These are phyloP conservation scores for Pantherophis guttatus DNA, from an alignment of 2,113 vertebrate species.

Conservation along the genomic window DNA sequence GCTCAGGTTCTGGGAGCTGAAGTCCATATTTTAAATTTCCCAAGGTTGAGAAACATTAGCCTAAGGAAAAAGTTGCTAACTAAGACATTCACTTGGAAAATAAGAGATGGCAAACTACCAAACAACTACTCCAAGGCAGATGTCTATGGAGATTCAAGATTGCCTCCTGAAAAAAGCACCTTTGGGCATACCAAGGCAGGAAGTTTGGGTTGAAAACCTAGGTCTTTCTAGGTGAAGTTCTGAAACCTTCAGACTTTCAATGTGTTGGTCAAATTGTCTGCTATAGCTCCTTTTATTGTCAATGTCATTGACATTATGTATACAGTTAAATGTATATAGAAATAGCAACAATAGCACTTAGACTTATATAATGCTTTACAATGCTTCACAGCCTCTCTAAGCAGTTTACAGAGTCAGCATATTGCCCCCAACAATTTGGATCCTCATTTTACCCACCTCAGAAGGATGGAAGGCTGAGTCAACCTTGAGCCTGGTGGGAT, in stretches of 20 bases:
- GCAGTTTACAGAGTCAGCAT: too few relatives aligned
- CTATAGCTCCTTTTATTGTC: background rate
- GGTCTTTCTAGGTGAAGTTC: background rate
- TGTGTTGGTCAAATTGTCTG: background rate
- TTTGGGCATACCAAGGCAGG: background rate
- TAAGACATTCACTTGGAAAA: background rate
- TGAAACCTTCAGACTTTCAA: background rate
- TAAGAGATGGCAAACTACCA: background rate
- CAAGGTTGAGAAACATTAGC: background rate
- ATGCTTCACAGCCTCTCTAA: too few relatives aligned
- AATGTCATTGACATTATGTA: background rate
- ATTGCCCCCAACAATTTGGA: too few relatives aligned
- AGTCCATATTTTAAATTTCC: background rate
- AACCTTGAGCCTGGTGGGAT: too few relatives aligned
- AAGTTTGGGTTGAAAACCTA: background rate
- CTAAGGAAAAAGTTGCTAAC: background rate
- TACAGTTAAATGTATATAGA: background rate
- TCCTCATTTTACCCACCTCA: too few relatives aligned
- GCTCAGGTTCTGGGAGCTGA: background rate
- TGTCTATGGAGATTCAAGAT: too few relatives aligned
- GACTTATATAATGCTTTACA: too few relatives aligned
- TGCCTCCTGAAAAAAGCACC: too few relatives aligned
- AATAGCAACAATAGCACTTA: too few relatives aligned
- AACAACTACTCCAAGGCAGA: background rate
- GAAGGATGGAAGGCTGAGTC: too few relatives aligned